Conservation (phyloP, 2,113 vertebrate species). For the Microcebus lehilahytsara region DNA sequence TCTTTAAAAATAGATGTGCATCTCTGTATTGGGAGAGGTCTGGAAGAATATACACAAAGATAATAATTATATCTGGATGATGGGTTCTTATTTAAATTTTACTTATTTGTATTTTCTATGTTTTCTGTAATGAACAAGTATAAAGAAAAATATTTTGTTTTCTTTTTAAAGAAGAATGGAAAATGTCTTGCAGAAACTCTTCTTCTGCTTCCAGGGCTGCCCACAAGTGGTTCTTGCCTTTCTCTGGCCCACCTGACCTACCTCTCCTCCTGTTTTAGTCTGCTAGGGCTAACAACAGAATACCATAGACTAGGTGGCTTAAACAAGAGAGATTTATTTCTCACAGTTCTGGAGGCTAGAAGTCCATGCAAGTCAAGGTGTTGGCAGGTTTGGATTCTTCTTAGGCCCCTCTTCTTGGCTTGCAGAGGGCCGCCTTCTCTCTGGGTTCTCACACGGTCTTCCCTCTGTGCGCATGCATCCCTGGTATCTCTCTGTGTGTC, state of each 20-base stretch:
- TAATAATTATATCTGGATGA: not conserved
- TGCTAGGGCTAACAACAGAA: not conserved
- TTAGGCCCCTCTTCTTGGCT: not conserved
- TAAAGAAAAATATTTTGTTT: not conserved
- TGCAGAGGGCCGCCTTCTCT: not conserved
- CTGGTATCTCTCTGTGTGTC: not conserved
- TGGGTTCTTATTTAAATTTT: slow-evolving; percentile 28
- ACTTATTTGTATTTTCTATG: not conserved
- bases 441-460: not conserved
- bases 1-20: not conserved
- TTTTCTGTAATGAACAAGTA: not conserved
- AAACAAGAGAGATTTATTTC: not conserved
- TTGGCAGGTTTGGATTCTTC: not conserved
- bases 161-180: not conserved
- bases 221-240: not conserved
- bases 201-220: not conserved
- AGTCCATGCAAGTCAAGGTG: not conserved
- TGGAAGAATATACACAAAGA: not conserved
- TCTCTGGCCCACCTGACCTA: not conserved
- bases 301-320: not conserved
- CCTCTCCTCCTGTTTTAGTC: not conserved
- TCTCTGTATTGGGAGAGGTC: not conserved
- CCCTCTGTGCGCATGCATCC: not conserved
- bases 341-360: not conserved
- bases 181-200: not conserved